Evolutionary conservation across 2,797 vertebrate genomes (phyloP).

Genomic region (Remorina albescens): DNA sequence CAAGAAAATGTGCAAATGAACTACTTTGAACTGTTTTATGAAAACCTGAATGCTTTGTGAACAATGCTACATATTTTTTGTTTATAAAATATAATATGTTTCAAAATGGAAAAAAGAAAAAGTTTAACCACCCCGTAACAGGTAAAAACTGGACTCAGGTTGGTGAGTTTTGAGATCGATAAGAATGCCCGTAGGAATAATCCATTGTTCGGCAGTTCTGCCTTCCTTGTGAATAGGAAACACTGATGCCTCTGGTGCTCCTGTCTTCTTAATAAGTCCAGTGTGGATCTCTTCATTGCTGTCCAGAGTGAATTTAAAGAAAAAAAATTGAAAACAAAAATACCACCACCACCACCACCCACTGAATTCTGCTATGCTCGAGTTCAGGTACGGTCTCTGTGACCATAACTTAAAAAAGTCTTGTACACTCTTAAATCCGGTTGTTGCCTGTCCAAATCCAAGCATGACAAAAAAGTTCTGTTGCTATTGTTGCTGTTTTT

Average conservation of each 20-base stretch:
- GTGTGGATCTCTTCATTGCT: conserved; percentile 78
- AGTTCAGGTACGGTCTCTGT: conserved; percentile 68
- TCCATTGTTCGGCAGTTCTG: conserved; percentile 70
- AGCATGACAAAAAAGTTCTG: conserved; percentile 70
- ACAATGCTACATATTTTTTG: conserved; percentile 93
- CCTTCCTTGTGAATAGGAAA: conserved; percentile 64
- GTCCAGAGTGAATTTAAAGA: conserved; percentile 74
- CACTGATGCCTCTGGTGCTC: conserved; percentile 69
- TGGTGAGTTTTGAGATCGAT: conserved; percentile 78
- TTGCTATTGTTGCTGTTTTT: conserved; percentile 66
- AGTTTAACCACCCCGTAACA: conserved; percentile 78
- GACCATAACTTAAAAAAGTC: conserved; percentile 56
- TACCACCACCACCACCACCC: conserved; percentile 68
- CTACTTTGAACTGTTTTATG: conserved; percentile 83
- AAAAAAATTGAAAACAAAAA: conserved; percentile 49
- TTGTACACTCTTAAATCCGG: conserved; percentile 60
- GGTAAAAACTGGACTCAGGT: conserved; percentile 79
- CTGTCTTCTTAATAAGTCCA: conserved; percentile 73
- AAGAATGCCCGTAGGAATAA: conserved; percentile 85
- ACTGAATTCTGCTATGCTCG: conserved; percentile 79
- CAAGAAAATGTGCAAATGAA: conserved; percentile 87
- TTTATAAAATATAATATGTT: conserved; percentile 84
- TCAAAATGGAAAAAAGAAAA: conserved; percentile 82
- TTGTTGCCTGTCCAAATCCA: conserved; percentile 72
- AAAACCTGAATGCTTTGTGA: conserved; percentile 92